Conservation (phyloP, 2,888 invertebrate genomes). For the Drosophila recens region DNA sequence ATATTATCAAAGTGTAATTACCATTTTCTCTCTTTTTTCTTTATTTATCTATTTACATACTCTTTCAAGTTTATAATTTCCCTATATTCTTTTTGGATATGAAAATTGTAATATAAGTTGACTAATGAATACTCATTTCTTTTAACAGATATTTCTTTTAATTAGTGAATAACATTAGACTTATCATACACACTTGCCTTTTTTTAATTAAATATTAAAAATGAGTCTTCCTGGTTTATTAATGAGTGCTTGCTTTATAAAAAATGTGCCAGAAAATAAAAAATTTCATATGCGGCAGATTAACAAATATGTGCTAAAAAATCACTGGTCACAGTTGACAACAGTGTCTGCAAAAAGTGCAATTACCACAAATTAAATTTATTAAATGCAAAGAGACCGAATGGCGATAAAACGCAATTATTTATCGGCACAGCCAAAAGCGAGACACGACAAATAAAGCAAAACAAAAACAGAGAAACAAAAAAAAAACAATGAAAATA, state of each 20-base stretch:
- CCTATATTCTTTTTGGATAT: too few species aligned
- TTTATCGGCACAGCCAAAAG: constrained; percentile 71
- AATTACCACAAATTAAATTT: constrained; percentile 79
- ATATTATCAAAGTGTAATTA: not conserved
- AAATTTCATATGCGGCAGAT: constrained; percentile 49
- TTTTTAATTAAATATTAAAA: constrained; percentile 9
- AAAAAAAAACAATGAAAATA: constrained; percentile 13
- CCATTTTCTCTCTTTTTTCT: not conserved
- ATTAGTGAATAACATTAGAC: not conserved
- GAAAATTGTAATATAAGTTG: too few species aligned
- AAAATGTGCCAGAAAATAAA: constrained; percentile 57
- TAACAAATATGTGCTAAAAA: constrained; percentile 46
- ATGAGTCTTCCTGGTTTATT: constrained; percentile 44
- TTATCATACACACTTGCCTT: not conserved
- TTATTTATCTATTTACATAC: not conserved
- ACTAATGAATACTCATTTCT: too few species aligned
- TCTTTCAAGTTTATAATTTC: not conserved
- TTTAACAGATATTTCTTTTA: not conserved
- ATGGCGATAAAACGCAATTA: constrained; percentile 70
- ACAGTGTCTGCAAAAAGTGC: constrained; percentile 53
- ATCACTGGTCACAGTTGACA: constrained; percentile 27
- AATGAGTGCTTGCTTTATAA: constrained; percentile 40
- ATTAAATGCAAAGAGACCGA: constrained; percentile 66
- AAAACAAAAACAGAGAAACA: constrained; percentile 32
- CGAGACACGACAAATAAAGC: constrained; percentile 38